Conservation (phyloP, 92 coral and sea anemone genomes). For the Paragorgia papillata region DNA sequence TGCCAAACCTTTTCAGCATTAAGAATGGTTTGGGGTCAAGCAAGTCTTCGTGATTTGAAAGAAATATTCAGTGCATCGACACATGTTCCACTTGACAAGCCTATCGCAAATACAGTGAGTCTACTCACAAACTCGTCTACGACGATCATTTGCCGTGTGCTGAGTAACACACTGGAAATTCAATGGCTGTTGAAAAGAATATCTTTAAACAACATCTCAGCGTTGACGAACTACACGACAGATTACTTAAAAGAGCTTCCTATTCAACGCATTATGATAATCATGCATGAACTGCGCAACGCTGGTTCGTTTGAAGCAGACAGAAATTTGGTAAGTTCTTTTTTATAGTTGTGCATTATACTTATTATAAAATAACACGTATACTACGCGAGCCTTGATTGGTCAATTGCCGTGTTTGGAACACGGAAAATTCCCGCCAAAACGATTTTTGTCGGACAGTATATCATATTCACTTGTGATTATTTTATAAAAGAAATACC, state of each 20-base stretch:
- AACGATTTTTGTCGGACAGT: no score
- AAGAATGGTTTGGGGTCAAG: conserved; percentile 23
- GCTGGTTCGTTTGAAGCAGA: conserved; percentile 18
- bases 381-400: no score
- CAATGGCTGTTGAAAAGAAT: conserved; percentile 5
- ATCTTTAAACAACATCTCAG: conserved; percentile 27
- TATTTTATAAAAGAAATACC: no score
- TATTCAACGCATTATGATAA: conserved; percentile 13
- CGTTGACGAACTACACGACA: conserved; percentile 15
- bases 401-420: no score
- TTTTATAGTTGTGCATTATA: background rate
- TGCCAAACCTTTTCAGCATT: conserved; percentile 12
- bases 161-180: conserved; percentile 29
- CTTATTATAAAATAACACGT: no score
- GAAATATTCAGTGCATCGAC: background rate
- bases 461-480: no score
- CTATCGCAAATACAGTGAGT: conserved; percentile 22
- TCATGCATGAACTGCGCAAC: conserved; percentile 15
- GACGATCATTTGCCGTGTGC: conserved; percentile 8
- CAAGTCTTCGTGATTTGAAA: conserved; percentile 28
- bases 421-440: no score
- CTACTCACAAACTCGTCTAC: conserved; percentile 18
- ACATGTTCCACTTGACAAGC: background rate
- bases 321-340: background rate
- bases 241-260: conserved; percentile 16